Evolutionary conservation across 2,888 invertebrate genomes (phyloP), one percentile per base, ranked within the genome.

Genomic region (Dryococelus australis): DNA sequence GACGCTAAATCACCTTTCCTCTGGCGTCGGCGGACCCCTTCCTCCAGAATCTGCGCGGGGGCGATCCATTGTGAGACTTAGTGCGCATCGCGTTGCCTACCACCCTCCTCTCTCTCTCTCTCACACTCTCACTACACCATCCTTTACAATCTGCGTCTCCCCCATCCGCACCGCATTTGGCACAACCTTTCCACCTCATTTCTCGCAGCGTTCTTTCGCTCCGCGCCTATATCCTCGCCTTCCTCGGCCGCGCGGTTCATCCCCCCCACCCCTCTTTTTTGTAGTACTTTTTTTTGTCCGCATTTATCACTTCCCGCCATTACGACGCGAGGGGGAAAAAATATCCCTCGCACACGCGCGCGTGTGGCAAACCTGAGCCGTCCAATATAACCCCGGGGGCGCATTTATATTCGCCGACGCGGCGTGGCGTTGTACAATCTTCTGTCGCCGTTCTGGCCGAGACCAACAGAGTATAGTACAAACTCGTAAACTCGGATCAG

Each of bases 251-350:
- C 65, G 20, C 10, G 65, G 65, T 24, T 65, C 65, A 65, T 65
- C 65, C 65, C 65, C n/a, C n/a, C n/a, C n/a, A n/a, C n/a, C n/a
- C n/a, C n/a, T n/a, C n/a, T n/a, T n/a, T n/a, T 65, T 65, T 65
- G 65, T 65, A 65, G 65, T 16, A 20, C 65, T 65, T 65, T n/a
- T n/a, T n/a, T 65, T 65, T 20, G 65, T 65, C 65, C 65, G 65
- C 65, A 65, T 65, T 65, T 65, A 65, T 65, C 65, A 65, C 65
- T 24, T 65, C 65, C 65, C 65, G 65, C 65, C 65, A 65, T 65
- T 65, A 65, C 65, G 65, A n/a, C n/a, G n/a, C n/a, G n/a, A n/a
- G n/a, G n/a, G n/a, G n/a, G n/a, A n/a, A n/a, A n/a, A n/a, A n/a
- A n/a, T n/a, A n/a, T n/a, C n/a, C n/a, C n/a, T n/a, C n/a, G n/a